Evolutionary conservation across 1,140 invertebrate species (phyloP).

Genomic region (Heliothis subflexa): DNA sequence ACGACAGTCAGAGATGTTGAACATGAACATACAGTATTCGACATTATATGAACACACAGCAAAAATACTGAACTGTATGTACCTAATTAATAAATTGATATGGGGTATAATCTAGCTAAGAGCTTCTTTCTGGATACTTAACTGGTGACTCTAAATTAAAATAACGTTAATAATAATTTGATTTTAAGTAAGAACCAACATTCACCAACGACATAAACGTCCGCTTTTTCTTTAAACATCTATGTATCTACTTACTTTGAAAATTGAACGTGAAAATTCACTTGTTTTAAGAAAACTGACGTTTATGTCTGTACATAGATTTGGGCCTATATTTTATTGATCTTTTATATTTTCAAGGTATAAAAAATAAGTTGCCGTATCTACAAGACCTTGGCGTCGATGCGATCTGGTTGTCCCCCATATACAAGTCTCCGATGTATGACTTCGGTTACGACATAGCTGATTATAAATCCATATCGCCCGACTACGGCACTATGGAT

Average conservation of each 20-base stretch:
- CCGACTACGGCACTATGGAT: constrained; percentile 88
- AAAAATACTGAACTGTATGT: not conserved
- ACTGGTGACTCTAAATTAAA: too few relatives aligned
- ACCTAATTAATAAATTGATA: not conserved
- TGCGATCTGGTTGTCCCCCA: constrained; percentile 89
- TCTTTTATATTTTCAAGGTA: constrained; percentile 56
- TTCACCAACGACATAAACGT: too few relatives aligned
- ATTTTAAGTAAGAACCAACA: too few relatives aligned
- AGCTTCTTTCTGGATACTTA: not conserved
- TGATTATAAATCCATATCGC: constrained; percentile 88
- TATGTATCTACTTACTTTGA: too few relatives aligned
- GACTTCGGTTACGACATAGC: constrained; percentile 90
- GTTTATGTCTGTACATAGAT: too few relatives aligned
- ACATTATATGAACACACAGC: not conserved
- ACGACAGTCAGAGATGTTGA: too few relatives aligned
- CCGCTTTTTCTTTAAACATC: too few relatives aligned
- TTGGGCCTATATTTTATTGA: too few relatives aligned
- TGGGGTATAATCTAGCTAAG: not conserved
- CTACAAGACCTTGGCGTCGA: constrained; percentile 88
- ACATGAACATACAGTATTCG: too few relatives aligned
- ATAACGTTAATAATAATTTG: too few relatives aligned
- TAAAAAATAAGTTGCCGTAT: constrained; percentile 87
- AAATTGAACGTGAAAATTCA: too few relatives aligned
- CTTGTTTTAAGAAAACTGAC: too few relatives aligned
- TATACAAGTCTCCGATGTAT: constrained; percentile 87